Conservation (phyloP, 2,113 vertebrate genomes). For the Rhinoderma darwinii region DNA sequence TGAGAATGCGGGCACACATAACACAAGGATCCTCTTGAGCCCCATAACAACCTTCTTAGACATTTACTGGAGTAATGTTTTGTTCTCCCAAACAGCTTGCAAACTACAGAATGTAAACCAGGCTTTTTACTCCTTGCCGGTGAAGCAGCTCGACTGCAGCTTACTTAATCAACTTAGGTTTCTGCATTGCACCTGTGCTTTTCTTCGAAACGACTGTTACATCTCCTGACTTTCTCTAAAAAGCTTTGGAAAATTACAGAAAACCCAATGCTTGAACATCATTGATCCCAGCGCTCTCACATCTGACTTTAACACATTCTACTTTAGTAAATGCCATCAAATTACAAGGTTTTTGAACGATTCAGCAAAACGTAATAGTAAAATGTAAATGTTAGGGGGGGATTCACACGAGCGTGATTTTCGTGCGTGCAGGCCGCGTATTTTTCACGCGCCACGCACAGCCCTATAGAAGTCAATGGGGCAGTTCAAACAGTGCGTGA, state of each 20-base stretch:
- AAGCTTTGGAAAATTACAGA: not conserved
- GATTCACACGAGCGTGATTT: too few relatives aligned
- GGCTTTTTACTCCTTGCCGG: constrained; percentile 9
- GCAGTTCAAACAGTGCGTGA: too few relatives aligned
- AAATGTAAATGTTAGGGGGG: constrained; percentile 1
- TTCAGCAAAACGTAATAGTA: not conserved
- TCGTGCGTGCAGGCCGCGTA: too few relatives aligned
- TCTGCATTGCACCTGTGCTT: constrained; percentile 38
- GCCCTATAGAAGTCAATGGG: too few relatives aligned
- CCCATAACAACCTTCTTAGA: constrained; percentile 44
- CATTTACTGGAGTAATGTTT: not conserved
- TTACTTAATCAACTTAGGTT: constrained; percentile 26
- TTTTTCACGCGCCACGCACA: too few relatives aligned
- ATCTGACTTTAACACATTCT: not conserved
- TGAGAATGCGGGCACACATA: not conserved
- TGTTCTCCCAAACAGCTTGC: constrained; percentile 41
- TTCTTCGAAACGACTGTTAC: constrained; percentile 13
- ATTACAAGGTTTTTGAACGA: not conserved
- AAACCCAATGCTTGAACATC: not conserved
- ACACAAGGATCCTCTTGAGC: constrained; percentile 30
- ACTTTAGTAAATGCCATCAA: not conserved
- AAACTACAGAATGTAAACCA: constrained; percentile 37
- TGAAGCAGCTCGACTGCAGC: constrained; percentile 23
- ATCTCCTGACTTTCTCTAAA: not conserved
- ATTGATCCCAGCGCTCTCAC: not conserved